These are phyloP conservation scores for Drepana falcataria DNA, from an alignment of 2,888 invertebrate genomes.

Conservation along the genomic window DNA sequence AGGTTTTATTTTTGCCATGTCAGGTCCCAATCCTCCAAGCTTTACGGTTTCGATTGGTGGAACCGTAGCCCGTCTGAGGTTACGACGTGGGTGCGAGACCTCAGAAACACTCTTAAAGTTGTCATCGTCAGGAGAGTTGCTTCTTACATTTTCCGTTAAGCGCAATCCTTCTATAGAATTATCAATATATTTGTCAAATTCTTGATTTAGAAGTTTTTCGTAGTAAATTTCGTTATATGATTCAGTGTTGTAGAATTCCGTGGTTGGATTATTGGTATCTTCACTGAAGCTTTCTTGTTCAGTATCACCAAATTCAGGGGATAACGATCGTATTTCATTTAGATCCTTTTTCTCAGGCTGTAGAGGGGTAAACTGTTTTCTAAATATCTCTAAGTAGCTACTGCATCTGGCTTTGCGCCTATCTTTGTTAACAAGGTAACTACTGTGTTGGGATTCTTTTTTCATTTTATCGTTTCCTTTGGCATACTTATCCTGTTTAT, in stretches of 20 bases:
- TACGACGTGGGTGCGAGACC: conserved; percentile 45
- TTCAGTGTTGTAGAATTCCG: conserved; percentile 62
- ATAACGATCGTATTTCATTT: conserved; percentile 57
- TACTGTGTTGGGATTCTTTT: conserved; percentile 27
- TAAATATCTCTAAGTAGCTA: conserved; percentile 62
- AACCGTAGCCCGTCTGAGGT: conserved; percentile 36
- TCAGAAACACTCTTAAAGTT: conserved; percentile 63
- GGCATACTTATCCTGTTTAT: conserved; percentile 17
- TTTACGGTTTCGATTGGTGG: conserved; percentile 48
- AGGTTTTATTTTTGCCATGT: conserved; percentile 61
- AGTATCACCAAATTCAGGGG: conserved; percentile 67
- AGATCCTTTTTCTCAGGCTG: conserved; percentile 21
- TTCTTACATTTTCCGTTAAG: conserved; percentile 27
- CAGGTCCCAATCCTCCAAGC: conserved; percentile 66
- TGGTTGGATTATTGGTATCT: conserved; percentile 28
- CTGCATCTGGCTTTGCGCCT: conserved; percentile 31
- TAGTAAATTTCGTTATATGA: conserved; percentile 68
- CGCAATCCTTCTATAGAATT: conserved; percentile 41
- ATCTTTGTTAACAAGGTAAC: conserved; percentile 57
- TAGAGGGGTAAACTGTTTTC: conserved; percentile 49
- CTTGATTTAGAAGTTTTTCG: conserved; percentile 51
- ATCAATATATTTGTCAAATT: conserved; percentile 39
- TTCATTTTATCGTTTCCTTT: conserved; percentile 23
- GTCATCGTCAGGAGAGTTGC: conserved; percentile 33
- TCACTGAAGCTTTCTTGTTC: conserved; percentile 61